Percentiles rank a stretch among this genome's conserved stretches.
These are phyloP conservation scores for Alligator mississippiensis DNA, from an alignment of 2,113 vertebrate genomes.

Conservation along the genomic window DNA sequence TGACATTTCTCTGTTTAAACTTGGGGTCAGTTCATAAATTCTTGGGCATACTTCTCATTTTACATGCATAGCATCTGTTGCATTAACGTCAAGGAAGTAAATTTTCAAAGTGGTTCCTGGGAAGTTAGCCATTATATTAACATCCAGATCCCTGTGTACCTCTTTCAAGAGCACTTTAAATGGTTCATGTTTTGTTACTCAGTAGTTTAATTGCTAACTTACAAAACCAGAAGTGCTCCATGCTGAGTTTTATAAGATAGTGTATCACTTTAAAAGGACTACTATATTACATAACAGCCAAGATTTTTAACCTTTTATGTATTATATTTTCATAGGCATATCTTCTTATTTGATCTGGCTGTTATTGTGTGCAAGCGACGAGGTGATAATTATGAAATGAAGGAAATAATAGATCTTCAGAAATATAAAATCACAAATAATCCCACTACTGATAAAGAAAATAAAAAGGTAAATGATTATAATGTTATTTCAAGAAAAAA, in stretches of 20 bases:
- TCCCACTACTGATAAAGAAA: slow-evolving; percentile 96
- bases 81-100: background rate
- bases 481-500: background rate
- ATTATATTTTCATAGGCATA: slow-evolving; percentile 85
- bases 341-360: slow-evolving; percentile 95
- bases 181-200: background rate
- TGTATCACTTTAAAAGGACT: background rate
- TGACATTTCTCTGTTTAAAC: background rate
- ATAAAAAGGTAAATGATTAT: slow-evolving; percentile 87
- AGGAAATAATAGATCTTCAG: slow-evolving; percentile 96
- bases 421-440: slow-evolving; percentile 97
- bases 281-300: background rate
- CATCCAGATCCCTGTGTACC: background rate
- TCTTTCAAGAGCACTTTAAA: background rate
- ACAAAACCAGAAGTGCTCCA: background rate
- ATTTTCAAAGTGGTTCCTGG: background rate
- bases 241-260: background rate
- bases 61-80: background rate
- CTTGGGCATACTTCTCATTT: background rate
- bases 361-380: slow-evolving; percentile 95
- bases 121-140: background rate
- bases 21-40: background rate
- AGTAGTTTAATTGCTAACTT: background rate
- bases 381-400: slow-evolving; percentile 98
- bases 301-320: background rate